These are phyloP conservation scores for Crotalus viridis DNA, from an alignment of 2,113 vertebrate species.

Conservation along the genomic window DNA sequence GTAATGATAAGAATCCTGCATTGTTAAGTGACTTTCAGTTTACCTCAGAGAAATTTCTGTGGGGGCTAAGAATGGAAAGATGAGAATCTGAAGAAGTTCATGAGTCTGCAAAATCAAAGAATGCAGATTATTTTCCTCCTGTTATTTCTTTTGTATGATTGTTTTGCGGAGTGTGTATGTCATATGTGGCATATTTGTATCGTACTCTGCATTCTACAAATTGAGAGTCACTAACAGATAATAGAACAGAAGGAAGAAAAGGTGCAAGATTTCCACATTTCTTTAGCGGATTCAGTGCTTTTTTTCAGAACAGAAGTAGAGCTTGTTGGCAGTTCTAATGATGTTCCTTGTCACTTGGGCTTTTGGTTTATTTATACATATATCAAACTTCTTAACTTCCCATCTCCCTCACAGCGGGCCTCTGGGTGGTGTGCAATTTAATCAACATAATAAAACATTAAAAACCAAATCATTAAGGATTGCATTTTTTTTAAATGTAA, in stretches of 20 bases:
- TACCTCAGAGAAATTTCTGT: neutral
- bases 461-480: too few species aligned
- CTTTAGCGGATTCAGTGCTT: neutral
- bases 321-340: neutral
- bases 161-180: neutral
- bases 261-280: neutral
- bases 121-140: neutral
- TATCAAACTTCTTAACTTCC: too few species aligned
- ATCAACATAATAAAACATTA: too few species aligned
- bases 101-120: neutral
- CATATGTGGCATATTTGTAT: neutral
- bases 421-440: too few species aligned
- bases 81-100: neutral
- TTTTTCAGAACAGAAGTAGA: neutral
- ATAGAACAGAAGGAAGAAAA: neutral
- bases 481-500: too few species aligned
- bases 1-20: neutral
- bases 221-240: neutral
- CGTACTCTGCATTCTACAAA: neutral
- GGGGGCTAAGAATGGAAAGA: constrained; percentile 13
- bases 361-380: too few species aligned
- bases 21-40: constrained; percentile 16
- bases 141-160: neutral
- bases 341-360: neutral
- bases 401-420: too few species aligned